Evolutionary conservation across 1,140 invertebrate genomes (phyloP), one percentile per base, ranked within the genome.

Genomic region (Rhopalosiphum maidis): DNA sequence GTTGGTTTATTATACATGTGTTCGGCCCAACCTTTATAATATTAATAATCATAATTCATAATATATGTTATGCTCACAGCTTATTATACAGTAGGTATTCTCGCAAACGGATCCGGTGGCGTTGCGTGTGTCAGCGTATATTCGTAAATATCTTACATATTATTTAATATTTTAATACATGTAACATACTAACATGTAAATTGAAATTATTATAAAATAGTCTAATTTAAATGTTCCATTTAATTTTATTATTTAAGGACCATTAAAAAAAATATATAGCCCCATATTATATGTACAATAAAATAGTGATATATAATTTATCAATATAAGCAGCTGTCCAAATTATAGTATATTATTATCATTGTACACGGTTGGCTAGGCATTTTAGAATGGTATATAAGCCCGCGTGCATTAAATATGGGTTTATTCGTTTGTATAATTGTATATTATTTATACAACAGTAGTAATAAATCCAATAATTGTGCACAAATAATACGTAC

Each of bases 11-110:
- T 41, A 41, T 48, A 43, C 30, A 87, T 25, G 43, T 11, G 43
- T 87, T 87, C 15, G 30, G 18, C 46, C 86, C 86, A 87, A 87
- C 43, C 85, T 87, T 87, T 87, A 43, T 85, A 85, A 77, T 77
- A 77, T 77, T 77, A 77, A 77, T 77, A 77, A 77, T 77, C 60
- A 77, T 77, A 77, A 77, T 77, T 77, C 8, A 41, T 25, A 41
- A 85, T 85, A 41, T 85, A 43, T 41, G 37, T 9, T 41, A 5
- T 77, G 60, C 37, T 25, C 4, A 85, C 25, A 41, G 23, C 22
- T 85, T 85, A 85, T 85, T 85, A 25, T 23, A 85, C 41, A 41
- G 83, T 85, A 23, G 37, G 37, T 85, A 85, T 85, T 85, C 83
- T 41, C 30, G 60, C 41, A 85, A 85, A 85, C 83, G 83, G 83